These are phyloP conservation scores for Orestias chungarensis DNA, from an alignment of 2,797 vertebrate genomes.

Conservation along the genomic window DNA sequence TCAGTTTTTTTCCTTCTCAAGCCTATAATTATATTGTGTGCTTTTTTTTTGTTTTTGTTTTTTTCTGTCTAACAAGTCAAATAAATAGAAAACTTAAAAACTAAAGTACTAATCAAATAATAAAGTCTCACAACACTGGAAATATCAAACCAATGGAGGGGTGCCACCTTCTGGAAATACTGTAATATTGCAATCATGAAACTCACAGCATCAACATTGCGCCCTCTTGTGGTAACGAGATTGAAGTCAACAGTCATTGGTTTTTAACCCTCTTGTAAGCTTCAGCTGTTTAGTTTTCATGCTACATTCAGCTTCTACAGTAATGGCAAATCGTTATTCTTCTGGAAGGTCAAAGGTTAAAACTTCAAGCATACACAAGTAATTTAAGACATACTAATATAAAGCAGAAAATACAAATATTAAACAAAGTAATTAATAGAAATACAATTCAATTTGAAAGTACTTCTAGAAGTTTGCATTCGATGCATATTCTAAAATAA, in stretches of 20 bases:
- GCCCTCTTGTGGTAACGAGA: slow-evolving; percentile 32
- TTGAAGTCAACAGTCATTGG: neutral
- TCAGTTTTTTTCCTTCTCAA: neutral
- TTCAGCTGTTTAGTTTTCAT: neutral
- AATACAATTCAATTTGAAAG: too few species aligned
- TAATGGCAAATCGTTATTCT: neutral
- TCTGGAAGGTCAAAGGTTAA: neutral
- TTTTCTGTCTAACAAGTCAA: too few species aligned
- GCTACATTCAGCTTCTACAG: too few species aligned
- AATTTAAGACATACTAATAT: neutral
- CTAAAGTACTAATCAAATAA: too few species aligned
- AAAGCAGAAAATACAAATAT: neutral
- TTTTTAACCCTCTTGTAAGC: neutral
- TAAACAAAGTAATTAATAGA: neutral
- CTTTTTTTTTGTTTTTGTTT: neutral
- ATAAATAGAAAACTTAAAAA: too few species aligned
- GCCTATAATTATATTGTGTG: neutral
- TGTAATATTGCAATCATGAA: neutral
- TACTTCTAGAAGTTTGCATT: too few species aligned
- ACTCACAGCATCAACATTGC: neutral
- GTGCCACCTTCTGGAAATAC: slow-evolving; percentile 54
- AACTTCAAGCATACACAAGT: neutral
- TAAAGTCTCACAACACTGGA: neutral
- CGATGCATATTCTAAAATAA: too few species aligned
- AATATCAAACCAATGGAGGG: slow-evolving; percentile 1